These are phyloP conservation scores for Drosophila paulistorum DNA, from an alignment of 1,140 invertebrate genomes.

Conservation along the genomic window DNA sequence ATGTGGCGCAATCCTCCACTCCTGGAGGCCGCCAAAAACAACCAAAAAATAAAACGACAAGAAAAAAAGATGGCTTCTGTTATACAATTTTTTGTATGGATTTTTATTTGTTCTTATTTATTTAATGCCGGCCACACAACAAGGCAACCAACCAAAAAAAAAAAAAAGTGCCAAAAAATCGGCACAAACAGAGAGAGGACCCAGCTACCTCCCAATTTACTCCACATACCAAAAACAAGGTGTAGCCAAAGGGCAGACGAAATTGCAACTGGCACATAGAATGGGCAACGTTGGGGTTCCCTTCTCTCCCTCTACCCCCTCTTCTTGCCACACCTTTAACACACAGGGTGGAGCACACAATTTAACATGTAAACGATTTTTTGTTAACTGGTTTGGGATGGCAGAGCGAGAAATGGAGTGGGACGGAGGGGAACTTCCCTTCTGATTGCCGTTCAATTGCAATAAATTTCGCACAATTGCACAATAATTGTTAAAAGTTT, in stretches of 20 bases:
- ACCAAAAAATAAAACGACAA: not conserved
- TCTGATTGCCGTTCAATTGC: slow-evolving; percentile 80
- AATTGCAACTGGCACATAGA: slow-evolving; percentile 64
- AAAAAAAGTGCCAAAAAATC: slow-evolving; percentile 66
- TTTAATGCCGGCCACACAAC: slow-evolving; percentile 71
- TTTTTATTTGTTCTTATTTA: slow-evolving; percentile 72
- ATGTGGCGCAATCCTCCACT: slow-evolving; percentile 37
- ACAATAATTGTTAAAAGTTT: slow-evolving; percentile 82
- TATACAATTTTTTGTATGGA: slow-evolving; percentile 40
- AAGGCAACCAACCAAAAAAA: slow-evolving; percentile 56
- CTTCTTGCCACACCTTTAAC: not conserved
- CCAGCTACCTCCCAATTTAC: not conserved
- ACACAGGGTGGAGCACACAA: slow-evolving; percentile 52
- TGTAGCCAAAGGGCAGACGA: slow-evolving; percentile 78
- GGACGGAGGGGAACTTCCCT: slow-evolving; percentile 20
- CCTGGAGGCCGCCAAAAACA: not conserved
- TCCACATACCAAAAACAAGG: slow-evolving; percentile 49
- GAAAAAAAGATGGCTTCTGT: slow-evolving; percentile 31
- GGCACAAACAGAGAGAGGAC: slow-evolving; percentile 51
- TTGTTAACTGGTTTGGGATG: slow-evolving; percentile 59
- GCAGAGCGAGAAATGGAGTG: not conserved
- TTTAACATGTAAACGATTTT: slow-evolving; percentile 80
- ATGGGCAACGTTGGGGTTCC: not conserved
- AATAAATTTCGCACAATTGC: slow-evolving; percentile 82
- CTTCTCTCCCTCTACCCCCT: not conserved